phyloP scores from a whole-genome alignment of 2,113 vertebrate genomes.

The Phylloscopus trochiloides region DNA sequence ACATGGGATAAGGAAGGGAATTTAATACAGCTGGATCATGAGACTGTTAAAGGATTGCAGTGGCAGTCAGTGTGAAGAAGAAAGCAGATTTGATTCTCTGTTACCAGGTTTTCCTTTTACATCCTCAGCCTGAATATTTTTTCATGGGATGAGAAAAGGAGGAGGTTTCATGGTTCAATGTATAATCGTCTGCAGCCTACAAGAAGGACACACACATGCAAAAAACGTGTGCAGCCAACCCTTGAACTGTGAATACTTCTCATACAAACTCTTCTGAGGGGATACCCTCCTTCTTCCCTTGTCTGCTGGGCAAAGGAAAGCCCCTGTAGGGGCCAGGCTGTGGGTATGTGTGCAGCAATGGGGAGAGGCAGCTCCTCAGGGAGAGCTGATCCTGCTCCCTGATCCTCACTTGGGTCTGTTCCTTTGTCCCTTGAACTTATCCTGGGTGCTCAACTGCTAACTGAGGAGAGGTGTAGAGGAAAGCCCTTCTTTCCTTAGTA shows the following conservation, averaged over 20 bases:
- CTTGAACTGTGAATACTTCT: not conserved
- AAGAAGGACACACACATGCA: not conserved
- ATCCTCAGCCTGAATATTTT: not conserved
- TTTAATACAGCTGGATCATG: not conserved
- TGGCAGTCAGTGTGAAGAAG: not conserved
- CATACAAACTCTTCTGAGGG: not conserved
- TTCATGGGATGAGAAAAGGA: not conserved
- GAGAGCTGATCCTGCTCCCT: not conserved
- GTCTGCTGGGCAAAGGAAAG: not conserved
- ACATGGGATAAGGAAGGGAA: not conserved
- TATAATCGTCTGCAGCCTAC: not conserved
- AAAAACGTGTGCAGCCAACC: not conserved
- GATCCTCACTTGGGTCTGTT: not conserved
- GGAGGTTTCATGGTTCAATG: not conserved
- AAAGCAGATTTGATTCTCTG: not conserved
- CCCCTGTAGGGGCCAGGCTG: not conserved
- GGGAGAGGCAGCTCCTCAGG: not conserved
- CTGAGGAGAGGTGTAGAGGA: not conserved
- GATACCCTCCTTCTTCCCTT: not conserved
- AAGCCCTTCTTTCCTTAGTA: not conserved
- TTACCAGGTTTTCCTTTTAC: not conserved
- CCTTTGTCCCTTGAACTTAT: not conserved
- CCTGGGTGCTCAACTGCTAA: not conserved
- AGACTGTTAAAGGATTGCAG: not conserved
- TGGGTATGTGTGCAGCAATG: accelerated